Percentiles rank a stretch among this genome's conserved stretches.
These are phyloP conservation scores for Carcharodon carcharias DNA, from an alignment of 2,797 vertebrate genomes.

Conservation along the genomic window DNA sequence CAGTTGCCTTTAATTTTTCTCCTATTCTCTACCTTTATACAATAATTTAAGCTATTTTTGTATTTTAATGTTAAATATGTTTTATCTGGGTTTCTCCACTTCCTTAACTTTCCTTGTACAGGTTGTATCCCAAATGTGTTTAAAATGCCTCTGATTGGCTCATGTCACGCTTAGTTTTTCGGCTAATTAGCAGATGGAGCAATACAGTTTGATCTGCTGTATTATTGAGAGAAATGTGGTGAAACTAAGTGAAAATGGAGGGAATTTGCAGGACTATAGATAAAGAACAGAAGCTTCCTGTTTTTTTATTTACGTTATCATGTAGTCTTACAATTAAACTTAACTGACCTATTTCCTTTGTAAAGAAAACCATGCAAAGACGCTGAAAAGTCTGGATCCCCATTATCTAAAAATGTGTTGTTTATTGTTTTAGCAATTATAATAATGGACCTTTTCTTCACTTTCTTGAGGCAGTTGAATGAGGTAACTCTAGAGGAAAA, in stretches of 20 bases:
- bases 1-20: neutral
- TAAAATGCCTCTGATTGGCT: neutral
- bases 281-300: neutral
- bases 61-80: neutral
- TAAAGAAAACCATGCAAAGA: neutral
- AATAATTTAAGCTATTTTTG: neutral
- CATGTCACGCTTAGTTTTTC: neutral
- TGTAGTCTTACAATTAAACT: neutral
- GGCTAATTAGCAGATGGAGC: neutral
- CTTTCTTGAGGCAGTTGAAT: neutral
- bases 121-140: neutral
- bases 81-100: neutral
- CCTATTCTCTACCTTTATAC: too few species aligned
- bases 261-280: neutral
- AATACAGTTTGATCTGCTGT: neutral
- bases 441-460: neutral
- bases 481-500: neutral
- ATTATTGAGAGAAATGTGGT: neutral
- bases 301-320: neutral
- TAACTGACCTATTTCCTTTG: neutral
- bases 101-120: neutral
- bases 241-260: neutral
- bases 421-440: neutral
- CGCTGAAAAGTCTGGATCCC: neutral
- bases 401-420: neutral